Conservation (phyloP, 1,140 invertebrate genomes). For the Lordiphosa stackelbergi region DNA sequence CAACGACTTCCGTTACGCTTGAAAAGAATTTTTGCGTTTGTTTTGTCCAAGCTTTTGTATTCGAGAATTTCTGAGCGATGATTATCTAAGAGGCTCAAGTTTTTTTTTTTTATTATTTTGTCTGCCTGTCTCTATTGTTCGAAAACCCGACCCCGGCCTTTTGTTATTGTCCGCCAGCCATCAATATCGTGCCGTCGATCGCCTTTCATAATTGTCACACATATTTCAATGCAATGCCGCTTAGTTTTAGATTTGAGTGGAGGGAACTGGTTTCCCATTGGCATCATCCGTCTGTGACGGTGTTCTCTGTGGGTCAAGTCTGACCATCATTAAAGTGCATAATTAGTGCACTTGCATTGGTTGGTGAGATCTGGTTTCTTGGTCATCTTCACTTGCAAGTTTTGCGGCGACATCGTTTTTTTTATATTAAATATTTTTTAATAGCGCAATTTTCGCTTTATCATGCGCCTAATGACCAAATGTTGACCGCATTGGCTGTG, state of each 20-base stretch:
- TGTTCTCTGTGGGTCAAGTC: conserved; percentile 49
- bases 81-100: conserved; percentile 42
- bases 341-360: conserved; percentile 38
- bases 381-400: conserved; percentile 41
- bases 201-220: conserved; percentile 69
- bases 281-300: conserved; percentile 12
- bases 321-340: conserved; percentile 42
- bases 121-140: not conserved
- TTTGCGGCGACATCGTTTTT: conserved; percentile 39
- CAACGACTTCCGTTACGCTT: conserved; percentile 64
- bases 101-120: conserved; percentile 23
- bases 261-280: conserved; percentile 30
- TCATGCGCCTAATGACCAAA: conserved; percentile 44
- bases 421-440: conserved; percentile 34
- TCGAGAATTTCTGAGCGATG: conserved; percentile 42
- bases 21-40: conserved; percentile 66
- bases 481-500: conserved; percentile 23
- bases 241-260: not conserved
- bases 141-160: conserved; percentile 11
- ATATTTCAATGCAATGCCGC: conserved; percentile 35
- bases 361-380: conserved; percentile 4
- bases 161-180: conserved; percentile 45
- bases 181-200: conserved; percentile 56
- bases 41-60: conserved; percentile 50
- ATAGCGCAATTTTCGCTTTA: conserved; percentile 40